Percentiles rank a stretch among this genome's conserved stretches.
Conservation (phyloP, 2,888 invertebrate species). For the Andricus curvator region DNA sequence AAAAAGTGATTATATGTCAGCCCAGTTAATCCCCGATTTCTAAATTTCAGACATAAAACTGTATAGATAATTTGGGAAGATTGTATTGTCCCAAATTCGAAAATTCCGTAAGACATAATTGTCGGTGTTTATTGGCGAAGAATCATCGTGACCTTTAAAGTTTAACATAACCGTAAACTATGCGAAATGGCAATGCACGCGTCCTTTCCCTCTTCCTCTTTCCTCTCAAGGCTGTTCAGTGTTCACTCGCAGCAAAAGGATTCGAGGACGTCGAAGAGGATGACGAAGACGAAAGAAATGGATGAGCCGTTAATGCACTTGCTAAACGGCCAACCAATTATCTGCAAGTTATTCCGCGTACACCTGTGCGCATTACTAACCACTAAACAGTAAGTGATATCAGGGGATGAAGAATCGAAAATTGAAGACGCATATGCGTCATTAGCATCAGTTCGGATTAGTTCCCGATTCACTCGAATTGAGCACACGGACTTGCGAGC, state of each 20-base stretch:
- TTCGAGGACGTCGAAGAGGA: slow-evolving; percentile 32
- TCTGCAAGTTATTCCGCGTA: slow-evolving; percentile 27
- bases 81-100: not conserved
- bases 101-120: slow-evolving; percentile 3
- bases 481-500: no score
- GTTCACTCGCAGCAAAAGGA: slow-evolving; percentile 34
- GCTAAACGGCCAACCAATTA: slow-evolving; percentile 27
- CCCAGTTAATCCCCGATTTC: not conserved
- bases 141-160: slow-evolving; percentile 37
- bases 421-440: not conserved
- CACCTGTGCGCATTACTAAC: not conserved
- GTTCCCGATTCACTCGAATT: no score
- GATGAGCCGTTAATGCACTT: slow-evolving; percentile 37
- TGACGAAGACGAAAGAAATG: slow-evolving; percentile 28
- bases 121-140: slow-evolving; percentile 14
- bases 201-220: slow-evolving; percentile 38
- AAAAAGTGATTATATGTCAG: no score
- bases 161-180: slow-evolving; percentile 39
- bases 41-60: not conserved
- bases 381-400: not conserved
- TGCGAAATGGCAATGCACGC: slow-evolving; percentile 38
- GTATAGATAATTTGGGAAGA: not conserved
- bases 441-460: no score
- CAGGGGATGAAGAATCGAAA: not conserved
- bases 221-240: slow-evolving; percentile 38